A percentile compares a stretch with the other conserved stretches of the same genome.
phyloP scores from a whole-genome alignment of 2,888 invertebrate species.

The Argynnis bischoffii region DNA sequence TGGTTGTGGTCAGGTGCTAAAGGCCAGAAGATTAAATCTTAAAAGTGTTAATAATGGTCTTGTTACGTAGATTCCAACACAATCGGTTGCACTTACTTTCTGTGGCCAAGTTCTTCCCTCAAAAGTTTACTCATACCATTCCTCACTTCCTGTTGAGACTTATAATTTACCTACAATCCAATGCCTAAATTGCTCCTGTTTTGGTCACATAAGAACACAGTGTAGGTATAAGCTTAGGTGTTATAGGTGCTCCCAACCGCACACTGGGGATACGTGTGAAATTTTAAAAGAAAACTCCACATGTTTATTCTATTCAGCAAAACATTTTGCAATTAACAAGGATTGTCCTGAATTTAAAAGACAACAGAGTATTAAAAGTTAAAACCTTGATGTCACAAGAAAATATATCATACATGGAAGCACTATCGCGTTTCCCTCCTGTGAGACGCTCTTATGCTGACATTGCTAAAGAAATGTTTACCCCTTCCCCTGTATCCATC shows the following conservation, averaged over 20 bases:
- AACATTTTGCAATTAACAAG: conserved; percentile 32
- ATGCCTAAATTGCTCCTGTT: conserved; percentile 40
- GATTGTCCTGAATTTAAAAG: conserved; percentile 34
- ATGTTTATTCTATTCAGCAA: conserved; percentile 29
- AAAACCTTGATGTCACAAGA: too few relatives aligned
- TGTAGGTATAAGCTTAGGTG: conserved; percentile 41
- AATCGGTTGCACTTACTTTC: too few relatives aligned
- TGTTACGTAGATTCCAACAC: too few relatives aligned
- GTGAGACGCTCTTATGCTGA: conserved; percentile 18
- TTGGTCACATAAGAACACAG: conserved; percentile 39
- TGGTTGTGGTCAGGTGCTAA: too few relatives aligned
- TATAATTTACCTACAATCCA: conserved; percentile 38
- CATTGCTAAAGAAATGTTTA: conserved; percentile 16
- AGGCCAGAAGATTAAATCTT: too few relatives aligned
- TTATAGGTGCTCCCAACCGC: conserved; percentile 35
- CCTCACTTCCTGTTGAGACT: conserved; percentile 25
- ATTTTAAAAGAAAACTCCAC: conserved; percentile 11
- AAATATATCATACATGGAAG: conserved; percentile 17
- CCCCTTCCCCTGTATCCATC: neutral
- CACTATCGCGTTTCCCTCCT: conserved; percentile 21
- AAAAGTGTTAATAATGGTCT: too few relatives aligned
- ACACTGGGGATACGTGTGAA: conserved; percentile 31
- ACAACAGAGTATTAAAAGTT: too few relatives aligned
- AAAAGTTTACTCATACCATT: too few relatives aligned
- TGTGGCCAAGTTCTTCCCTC: too few relatives aligned